A percentile compares a stretch with the other conserved stretches of the same genome.
These are phyloP conservation scores for Thymelicus lineola DNA, from an alignment of 2,888 invertebrate species.

Conservation along the genomic window DNA sequence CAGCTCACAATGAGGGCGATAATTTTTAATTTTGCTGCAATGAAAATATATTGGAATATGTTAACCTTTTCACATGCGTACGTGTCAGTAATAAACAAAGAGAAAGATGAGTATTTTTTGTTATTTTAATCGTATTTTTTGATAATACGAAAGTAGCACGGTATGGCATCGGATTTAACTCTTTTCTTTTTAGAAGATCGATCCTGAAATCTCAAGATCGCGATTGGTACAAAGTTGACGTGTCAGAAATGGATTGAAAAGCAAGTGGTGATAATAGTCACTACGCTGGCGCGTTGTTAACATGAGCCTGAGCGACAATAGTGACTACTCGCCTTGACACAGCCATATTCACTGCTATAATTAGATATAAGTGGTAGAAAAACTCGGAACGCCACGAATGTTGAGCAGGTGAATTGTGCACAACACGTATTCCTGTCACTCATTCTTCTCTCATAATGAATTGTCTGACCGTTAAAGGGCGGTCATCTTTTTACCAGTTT, in stretches of 20 bases:
- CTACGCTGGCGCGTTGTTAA: constrained; percentile 11
- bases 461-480: constrained; percentile 16
- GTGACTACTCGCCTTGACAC: constrained; percentile 10
- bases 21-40: constrained; percentile 21
- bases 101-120: background rate
- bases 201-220: background rate
- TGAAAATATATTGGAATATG: constrained; percentile 22
- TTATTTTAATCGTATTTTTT: background rate
- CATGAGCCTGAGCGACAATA: background rate
- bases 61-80: constrained; percentile 26
- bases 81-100: background rate
- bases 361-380: constrained; percentile 32
- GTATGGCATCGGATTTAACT: no score
- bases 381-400: constrained; percentile 27
- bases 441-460: constrained; percentile 22
- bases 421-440: constrained; percentile 20
- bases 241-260: background rate
- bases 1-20: constrained; percentile 17
- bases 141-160: background rate
- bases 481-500: constrained; percentile 15
- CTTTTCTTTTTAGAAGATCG: background rate
- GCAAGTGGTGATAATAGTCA: no score
- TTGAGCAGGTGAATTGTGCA: constrained; percentile 21
- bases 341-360: constrained; percentile 29
- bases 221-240: background rate